Evolutionary conservation across 2,797 vertebrate species (phyloP), one percentile per base, ranked within the genome.

Genomic region (Acipenser oxyrinchus): DNA sequence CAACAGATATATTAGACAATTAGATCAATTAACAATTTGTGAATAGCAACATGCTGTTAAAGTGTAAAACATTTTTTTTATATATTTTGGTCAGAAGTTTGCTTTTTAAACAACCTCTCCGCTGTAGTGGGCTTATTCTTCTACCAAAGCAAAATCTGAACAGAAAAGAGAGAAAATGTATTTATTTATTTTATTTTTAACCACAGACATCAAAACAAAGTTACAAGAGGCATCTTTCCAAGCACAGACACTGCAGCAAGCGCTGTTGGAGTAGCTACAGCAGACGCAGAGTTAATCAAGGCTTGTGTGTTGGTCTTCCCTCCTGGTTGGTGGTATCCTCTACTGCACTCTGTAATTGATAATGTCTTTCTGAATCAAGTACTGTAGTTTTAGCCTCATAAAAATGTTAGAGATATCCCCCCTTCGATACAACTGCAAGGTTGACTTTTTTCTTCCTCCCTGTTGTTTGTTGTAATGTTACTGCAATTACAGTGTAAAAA

Each of bases 401-500:
- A 70, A 72, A 72, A 73, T 65, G 62, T 55, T 66, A 62, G 83
- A 76, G 79, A 83, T 80, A 74, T 79, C 73, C 73, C 84, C 83
- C 79, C 84, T 81, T 82, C 78, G 72, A 79, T 78, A 86, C 85
- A 91, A 90, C 85, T 76, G 88, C 87, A 81, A 87, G 83, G 82
- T 77, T 83, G 85, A 78, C 84, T 18, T 18, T 18, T 18, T 18
- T 77, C 76, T 79, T 74, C 71, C 23, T 60, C 78, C 76, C 75
- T 66, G 60, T 86, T 84, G 81, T 86, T 93, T 86, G 93, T 92
- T 92, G 88, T 91, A 89, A 89, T 90, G 91, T 93, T 90, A 88
- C 88, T 90, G 92, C 92, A 93, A 94, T 95, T 97, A 96, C 89
- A 93, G 87, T 91, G 88, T 88, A 89, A 88, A n/a, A 23, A 23